Percentiles rank a stretch among this genome's conserved stretches.
These are phyloP conservation scores for Prorops nasuta DNA, from an alignment of 1,140 invertebrate species.

Conservation along the genomic window DNA sequence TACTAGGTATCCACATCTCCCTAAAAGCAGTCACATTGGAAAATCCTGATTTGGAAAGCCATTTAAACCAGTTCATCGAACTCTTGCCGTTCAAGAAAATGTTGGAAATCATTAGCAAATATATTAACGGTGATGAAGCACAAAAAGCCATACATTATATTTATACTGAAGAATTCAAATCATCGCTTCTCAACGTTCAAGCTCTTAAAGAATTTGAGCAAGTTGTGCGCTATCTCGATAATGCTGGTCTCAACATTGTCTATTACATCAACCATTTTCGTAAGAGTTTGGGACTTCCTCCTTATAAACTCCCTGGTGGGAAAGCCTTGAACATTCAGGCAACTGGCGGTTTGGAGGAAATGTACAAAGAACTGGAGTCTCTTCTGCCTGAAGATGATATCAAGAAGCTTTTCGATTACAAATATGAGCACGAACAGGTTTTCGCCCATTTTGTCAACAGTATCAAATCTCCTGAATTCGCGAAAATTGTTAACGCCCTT, in stretches of 20 bases:
- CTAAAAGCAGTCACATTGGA: background rate
- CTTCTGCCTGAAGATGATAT: conserved; percentile 31
- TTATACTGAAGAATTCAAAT: conserved; percentile 22
- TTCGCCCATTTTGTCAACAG: conserved; percentile 23
- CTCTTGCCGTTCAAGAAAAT: conserved; percentile 22
- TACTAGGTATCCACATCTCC: conserved; percentile 9
- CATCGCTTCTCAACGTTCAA: conserved; percentile 16
- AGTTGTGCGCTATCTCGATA: conserved; percentile 15
- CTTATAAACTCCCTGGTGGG: background rate
- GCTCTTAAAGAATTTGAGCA: conserved; percentile 16
- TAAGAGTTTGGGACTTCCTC: conserved; percentile 16
- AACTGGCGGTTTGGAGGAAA: background rate
- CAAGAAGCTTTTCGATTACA: conserved; percentile 26
- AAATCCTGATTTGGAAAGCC: conserved; percentile 5
- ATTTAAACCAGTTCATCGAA: conserved; percentile 19
- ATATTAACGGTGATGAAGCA: conserved; percentile 27
- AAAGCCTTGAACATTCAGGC: no score
- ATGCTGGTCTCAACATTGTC: conserved; percentile 17
- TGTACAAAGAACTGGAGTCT: background rate
- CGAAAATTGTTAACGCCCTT: conserved; percentile 11
- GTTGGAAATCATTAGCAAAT: background rate
- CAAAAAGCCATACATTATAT: conserved; percentile 11
- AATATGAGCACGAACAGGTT: conserved; percentile 19
- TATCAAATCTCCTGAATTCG: conserved; percentile 20
- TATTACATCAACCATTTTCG: conserved; percentile 11